These are phyloP conservation scores for Hyla sarda DNA, from an alignment of 2,113 vertebrate species.

Conservation along the genomic window DNA sequence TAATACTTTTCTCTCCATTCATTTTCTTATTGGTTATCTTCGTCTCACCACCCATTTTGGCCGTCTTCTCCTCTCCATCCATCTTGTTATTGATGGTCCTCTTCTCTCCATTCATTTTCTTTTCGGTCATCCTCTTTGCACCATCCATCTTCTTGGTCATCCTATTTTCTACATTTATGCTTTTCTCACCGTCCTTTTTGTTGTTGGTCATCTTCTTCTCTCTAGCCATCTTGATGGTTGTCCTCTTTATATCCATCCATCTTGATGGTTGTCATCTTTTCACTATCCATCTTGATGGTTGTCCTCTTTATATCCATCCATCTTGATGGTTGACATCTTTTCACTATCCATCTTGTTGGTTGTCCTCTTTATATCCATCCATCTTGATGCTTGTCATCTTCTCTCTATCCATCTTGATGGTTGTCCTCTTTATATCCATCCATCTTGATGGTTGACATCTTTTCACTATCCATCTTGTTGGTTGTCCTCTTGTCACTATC, in stretches of 20 bases:
- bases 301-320: background rate
- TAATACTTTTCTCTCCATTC: background rate
- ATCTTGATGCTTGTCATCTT: background rate
- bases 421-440: background rate
- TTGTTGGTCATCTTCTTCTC: background rate
- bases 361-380: background rate
- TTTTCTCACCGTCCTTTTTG: background rate
- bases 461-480: background rate
- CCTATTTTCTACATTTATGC: background rate
- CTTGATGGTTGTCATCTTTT: background rate
- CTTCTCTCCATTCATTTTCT: background rate
- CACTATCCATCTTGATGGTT: background rate
- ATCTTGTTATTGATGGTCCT: background rate
- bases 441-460: background rate
- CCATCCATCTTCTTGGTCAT: background rate
- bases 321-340: background rate
- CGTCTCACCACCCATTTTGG: background rate
- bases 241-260: background rate
- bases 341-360: background rate
- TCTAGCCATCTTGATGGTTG: background rate
- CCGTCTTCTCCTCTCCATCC: background rate
- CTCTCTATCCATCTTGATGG: background rate
- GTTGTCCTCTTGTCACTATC: background rate
- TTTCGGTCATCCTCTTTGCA: background rate
- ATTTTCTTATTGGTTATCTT: background rate